Evolutionary conservation across 2,797 vertebrate species (phyloP).

Genomic region (Kryptolebias ocellatus): DNA sequence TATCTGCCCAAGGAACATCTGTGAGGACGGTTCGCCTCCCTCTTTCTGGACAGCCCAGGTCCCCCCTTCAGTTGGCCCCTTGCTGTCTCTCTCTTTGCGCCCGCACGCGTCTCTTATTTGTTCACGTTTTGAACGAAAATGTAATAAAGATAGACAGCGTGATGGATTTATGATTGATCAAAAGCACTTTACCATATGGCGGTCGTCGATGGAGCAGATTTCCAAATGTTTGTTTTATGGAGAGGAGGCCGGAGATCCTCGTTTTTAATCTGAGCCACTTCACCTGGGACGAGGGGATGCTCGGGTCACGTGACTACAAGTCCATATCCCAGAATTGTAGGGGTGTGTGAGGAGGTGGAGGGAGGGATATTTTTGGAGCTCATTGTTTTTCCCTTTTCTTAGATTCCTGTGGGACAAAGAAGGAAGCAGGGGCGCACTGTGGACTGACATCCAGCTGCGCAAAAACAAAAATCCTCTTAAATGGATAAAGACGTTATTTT

Average conservation of each 20-base stretch:
- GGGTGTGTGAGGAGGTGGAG: too few relatives aligned
- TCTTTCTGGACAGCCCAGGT: conserved; percentile 80
- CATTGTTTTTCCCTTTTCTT: too few relatives aligned
- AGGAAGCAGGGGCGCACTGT: background rate
- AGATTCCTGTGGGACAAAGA: background rate
- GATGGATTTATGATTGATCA: conserved; percentile 91
- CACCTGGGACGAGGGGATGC: conserved; percentile 71
- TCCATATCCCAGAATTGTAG: background rate
- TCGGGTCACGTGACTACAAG: conserved; percentile 75
- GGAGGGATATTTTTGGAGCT: too few relatives aligned
- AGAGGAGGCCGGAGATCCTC: conserved; percentile 69
- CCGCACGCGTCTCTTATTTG: conserved; percentile 83
- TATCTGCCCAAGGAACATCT: conserved; percentile 87
- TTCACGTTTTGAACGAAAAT: conserved; percentile 86
- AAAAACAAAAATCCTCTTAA: conserved; percentile 4
- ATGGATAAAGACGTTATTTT: too few relatives aligned
- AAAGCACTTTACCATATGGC: conserved; percentile 93
- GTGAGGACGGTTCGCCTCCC: conserved; percentile 80
- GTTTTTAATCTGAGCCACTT: conserved; percentile 71
- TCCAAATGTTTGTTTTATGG: conserved; percentile 88
- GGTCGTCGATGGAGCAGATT: conserved; percentile 82
- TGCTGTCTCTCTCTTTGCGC: conserved; percentile 55
- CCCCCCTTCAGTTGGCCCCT: conserved; percentile 76
- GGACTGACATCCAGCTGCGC: conserved; percentile 32
- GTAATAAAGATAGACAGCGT: conserved; percentile 84